phyloP scores from a whole-genome alignment of 2,113 vertebrate species.

The Girardinichthys multiradiatus region DNA sequence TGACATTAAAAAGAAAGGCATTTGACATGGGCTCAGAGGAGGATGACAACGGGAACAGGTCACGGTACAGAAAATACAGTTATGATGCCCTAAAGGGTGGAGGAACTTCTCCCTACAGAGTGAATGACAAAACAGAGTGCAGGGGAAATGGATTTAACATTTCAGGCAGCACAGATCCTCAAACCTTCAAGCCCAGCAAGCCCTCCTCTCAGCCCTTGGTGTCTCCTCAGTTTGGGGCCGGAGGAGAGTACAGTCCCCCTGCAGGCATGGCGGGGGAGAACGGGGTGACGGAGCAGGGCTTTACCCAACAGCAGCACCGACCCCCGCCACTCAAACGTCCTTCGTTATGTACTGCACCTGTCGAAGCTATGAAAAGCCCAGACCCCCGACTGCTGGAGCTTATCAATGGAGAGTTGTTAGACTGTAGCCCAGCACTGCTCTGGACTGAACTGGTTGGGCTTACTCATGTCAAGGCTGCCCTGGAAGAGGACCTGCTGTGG shows the following conservation, averaged over 20 bases:
- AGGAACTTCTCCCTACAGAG: conserved; percentile 80
- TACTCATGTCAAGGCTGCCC: conserved; percentile 85
- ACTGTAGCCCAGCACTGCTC: conserved; percentile 86
- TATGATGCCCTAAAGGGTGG: conserved; percentile 87
- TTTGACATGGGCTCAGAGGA: conserved; percentile 85
- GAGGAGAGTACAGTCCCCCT: conserved; percentile 86
- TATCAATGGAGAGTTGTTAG: conserved; percentile 87
- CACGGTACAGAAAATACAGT: conserved; percentile 89
- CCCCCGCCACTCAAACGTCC: conserved; percentile 74
- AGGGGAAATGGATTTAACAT: conserved; percentile 83
- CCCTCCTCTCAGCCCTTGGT: conserved; percentile 83
- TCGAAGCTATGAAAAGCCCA: conserved; percentile 83
- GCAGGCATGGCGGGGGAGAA: conserved; percentile 82
- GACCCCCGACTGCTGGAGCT: conserved; percentile 88
- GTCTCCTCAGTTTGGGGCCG: conserved; percentile 80
- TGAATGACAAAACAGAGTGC: conserved; percentile 86
- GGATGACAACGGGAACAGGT: conserved; percentile 76
- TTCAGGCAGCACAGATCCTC: conserved; percentile 75
- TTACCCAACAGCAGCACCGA: conserved; percentile 73
- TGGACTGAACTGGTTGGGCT: conserved; percentile 93
- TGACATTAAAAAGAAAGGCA: conserved; percentile 90
- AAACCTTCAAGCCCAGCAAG: conserved; percentile 85
- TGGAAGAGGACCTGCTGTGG: conserved; percentile 96
- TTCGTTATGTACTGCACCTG: conserved; percentile 60
- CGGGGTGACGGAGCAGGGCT: conserved; percentile 67